Percentiles rank a stretch among this genome's conserved stretches.
Evolutionary conservation across 2,888 invertebrate genomes (phyloP).

Genomic region (Tenthredo livida): DNA sequence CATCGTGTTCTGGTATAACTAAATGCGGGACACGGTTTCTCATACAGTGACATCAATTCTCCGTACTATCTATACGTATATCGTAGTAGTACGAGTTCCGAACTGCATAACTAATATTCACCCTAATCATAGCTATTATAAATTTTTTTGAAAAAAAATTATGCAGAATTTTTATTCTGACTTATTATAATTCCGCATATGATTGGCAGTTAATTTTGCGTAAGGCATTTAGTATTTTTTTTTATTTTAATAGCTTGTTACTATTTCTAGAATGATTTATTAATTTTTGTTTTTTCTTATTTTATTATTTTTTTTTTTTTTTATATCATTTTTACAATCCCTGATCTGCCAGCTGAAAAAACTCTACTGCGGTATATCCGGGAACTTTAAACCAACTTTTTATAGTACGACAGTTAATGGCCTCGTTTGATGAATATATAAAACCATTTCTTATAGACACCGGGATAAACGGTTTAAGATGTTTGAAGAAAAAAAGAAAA

Average conservation of each 20-base stretch:
- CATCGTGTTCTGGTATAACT: slow-evolving; percentile 41
- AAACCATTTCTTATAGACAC: slow-evolving; percentile 7
- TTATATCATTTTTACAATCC: neutral
- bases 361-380: slow-evolving; percentile 12
- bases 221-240: no score
- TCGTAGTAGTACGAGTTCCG: neutral
- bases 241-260: neutral
- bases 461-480: neutral
- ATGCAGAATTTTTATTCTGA: neutral
- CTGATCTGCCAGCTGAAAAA: neutral
- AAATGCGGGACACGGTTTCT: neutral
- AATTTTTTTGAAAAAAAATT: neutral
- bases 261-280: neutral
- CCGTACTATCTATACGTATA: neutral
- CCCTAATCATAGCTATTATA: neutral
- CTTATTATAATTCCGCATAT: neutral
- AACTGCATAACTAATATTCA: neutral
- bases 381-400: neutral
- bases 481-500: neutral
- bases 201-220: neutral
- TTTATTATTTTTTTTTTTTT: neutral
- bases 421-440: neutral
- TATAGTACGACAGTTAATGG: slow-evolving; percentile 25
- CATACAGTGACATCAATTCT: neutral
- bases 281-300: neutral